Base-by-base conservation (phyloP, 2,888 invertebrate species). In the Toxonevra muliebris region DNA sequence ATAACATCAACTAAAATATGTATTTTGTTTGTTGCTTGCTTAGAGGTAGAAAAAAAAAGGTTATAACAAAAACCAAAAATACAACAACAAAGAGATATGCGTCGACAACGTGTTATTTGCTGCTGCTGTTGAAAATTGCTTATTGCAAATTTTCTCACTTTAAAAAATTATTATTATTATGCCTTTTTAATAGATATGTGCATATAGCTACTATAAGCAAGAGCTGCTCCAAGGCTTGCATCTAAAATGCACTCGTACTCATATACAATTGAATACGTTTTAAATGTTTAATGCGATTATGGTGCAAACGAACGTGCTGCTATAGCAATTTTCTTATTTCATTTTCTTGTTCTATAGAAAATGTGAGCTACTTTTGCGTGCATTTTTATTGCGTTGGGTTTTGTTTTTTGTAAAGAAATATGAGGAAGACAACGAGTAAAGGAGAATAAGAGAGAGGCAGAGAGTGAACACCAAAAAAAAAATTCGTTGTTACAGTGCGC, bases 111-210 rank as follows among this genome's bases (percentile, higher is more conserved):
- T 41, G 30, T 30, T 30, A 41, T 40, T 12, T 12, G 17, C 43
- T 11, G n/a, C 12, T 10, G 30, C 45, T 15, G 57, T 55, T 58
- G 57, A 19, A 58, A 65, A 65, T 65, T 57, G 57, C 50, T 30
- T 30, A 7, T 30, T 30, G 30, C 48, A 65, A 50, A 65, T 48
- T 65, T 65, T 57, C 15, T 10, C 48, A 48, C 48, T 48, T 48
- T 13, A 50, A 42, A 19, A 50, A 52, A 45, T 62, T 50, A 66
- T 48, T 41, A 30, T 41, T 43, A 58, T 63, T 62, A 58, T 62
- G 67, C 53, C 63, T 54, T 48, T 61, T 62, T 63, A 62, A 63
- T 55, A 59, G 60, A 41, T 17, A 15, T 53, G 42, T 15, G 58
- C 50, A 30, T 63, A 53, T 58, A 20, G 61, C 11, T 61, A 30